These are phyloP conservation scores for Therioaphis trifolii DNA, from an alignment of 2,888 invertebrate species.

Conservation along the genomic window DNA sequence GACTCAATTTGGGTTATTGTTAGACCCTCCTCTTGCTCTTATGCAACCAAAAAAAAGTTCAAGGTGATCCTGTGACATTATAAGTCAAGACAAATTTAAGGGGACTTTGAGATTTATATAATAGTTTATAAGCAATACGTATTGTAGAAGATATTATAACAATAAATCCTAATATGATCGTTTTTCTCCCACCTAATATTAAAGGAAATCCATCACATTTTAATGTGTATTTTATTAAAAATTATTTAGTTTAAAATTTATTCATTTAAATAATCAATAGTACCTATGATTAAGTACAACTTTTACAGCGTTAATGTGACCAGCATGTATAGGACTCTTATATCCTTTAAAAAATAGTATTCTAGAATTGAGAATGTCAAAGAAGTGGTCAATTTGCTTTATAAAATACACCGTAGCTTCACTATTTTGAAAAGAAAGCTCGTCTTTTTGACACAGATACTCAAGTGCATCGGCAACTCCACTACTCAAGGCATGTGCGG, in stretches of 20 bases:
- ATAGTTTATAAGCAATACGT: background rate
- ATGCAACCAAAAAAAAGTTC: conserved; percentile 1
- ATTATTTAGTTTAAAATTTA: too few species aligned
- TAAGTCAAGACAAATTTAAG: background rate
- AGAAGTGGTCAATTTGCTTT: too few species aligned
- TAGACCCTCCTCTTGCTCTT: background rate
- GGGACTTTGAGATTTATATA: background rate
- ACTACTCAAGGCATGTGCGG: too few species aligned
- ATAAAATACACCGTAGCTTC: too few species aligned
- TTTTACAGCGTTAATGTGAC: background rate
- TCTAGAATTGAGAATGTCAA: too few species aligned
- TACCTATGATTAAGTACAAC: background rate
- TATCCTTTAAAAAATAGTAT: too few species aligned
- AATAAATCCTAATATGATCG: background rate
- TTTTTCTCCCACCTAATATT: background rate
- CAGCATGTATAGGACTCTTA: background rate
- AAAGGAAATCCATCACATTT: too few species aligned
- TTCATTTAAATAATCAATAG: background rate
- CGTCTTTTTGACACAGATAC: too few species aligned
- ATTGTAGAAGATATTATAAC: background rate
- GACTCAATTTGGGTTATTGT: background rate
- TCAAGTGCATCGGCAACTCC: too few species aligned
- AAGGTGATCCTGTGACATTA: background rate
- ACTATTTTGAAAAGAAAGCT: too few species aligned
- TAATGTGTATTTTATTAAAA: too few species aligned